A percentile compares a stretch with the other conserved stretches of the same genome.
Conservation (phyloP, 2,113 vertebrate genomes). For the Toxotes jaculatrix region DNA sequence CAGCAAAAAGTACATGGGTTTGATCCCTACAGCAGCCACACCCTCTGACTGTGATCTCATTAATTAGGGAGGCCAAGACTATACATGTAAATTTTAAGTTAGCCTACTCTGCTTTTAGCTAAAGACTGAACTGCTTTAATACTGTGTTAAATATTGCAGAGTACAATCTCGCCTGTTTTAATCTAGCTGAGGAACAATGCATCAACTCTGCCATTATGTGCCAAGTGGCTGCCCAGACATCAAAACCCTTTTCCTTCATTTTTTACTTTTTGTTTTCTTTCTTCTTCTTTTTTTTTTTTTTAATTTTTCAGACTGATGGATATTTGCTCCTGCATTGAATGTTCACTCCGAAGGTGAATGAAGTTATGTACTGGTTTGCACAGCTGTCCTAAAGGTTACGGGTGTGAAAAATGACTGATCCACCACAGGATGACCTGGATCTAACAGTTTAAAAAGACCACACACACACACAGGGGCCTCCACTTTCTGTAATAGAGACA, state of each 20-base stretch:
- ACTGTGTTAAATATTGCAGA: constrained; percentile 51
- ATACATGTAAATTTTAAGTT: constrained; percentile 14
- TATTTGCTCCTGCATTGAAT: constrained; percentile 67
- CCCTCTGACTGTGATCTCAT: constrained; percentile 60
- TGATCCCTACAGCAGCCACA: constrained; percentile 37
- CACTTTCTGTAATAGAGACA: constrained; percentile 62
- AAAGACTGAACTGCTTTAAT: constrained; percentile 59
- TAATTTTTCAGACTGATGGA: constrained; percentile 25
- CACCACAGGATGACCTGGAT: constrained; percentile 49
- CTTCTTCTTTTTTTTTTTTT: neutral
- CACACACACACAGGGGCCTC: constrained; percentile 51
- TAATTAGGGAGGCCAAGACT: constrained; percentile 8
- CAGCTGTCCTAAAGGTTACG: constrained; percentile 54
- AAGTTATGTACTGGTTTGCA: constrained; percentile 80
- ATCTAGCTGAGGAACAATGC: constrained; percentile 7
- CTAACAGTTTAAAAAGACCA: constrained; percentile 55
- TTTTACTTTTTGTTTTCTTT: neutral
- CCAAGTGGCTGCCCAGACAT: constrained; percentile 58
- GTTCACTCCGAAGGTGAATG: constrained; percentile 79
- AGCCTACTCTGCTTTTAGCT: constrained; percentile 50
- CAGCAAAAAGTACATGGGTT: constrained; percentile 48
- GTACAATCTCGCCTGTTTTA: constrained; percentile 51
- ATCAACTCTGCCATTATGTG: constrained; percentile 35
- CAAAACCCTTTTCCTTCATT: constrained; percentile 12
- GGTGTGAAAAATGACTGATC: constrained; percentile 67